These are phyloP conservation scores for Yoshiicerus persimilis DNA, from an alignment of 1,140 invertebrate species.

Conservation along the genomic window DNA sequence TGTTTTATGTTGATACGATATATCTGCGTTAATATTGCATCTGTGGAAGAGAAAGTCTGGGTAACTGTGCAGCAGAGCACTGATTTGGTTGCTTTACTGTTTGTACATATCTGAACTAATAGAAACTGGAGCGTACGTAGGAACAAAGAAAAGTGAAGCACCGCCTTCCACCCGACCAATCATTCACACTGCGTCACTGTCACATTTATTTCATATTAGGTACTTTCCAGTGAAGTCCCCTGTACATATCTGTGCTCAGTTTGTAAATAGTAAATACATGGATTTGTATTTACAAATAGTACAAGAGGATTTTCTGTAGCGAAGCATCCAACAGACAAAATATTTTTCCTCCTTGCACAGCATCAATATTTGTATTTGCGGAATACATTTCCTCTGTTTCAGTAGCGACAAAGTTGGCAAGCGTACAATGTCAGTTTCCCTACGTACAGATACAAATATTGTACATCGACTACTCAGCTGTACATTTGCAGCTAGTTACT, in stretches of 20 bases:
- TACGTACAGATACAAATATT: neutral
- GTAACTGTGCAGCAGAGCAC: neutral
- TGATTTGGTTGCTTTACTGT: neutral
- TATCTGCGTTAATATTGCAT: neutral
- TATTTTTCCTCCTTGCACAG: neutral
- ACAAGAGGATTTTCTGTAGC: neutral
- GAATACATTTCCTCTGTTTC: neutral
- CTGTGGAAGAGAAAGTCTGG: neutral
- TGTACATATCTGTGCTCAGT: neutral
- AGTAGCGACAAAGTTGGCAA: neutral
- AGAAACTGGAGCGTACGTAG: neutral
- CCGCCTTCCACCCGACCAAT: neutral
- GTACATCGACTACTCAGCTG: too few species aligned
- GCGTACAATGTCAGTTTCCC: neutral
- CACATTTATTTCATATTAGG: neutral
- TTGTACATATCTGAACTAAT: too few species aligned
- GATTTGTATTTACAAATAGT: too few species aligned
- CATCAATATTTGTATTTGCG: neutral
- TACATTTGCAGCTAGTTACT: too few species aligned
- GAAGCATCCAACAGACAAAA: neutral
- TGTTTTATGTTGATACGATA: too few species aligned
- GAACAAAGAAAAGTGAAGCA: neutral
- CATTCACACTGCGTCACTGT: neutral
- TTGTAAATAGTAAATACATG: too few species aligned
- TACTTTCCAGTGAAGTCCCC: neutral